These are phyloP conservation scores for Eumaeus atala DNA, from an alignment of 1,140 invertebrate species.

Conservation along the genomic window DNA sequence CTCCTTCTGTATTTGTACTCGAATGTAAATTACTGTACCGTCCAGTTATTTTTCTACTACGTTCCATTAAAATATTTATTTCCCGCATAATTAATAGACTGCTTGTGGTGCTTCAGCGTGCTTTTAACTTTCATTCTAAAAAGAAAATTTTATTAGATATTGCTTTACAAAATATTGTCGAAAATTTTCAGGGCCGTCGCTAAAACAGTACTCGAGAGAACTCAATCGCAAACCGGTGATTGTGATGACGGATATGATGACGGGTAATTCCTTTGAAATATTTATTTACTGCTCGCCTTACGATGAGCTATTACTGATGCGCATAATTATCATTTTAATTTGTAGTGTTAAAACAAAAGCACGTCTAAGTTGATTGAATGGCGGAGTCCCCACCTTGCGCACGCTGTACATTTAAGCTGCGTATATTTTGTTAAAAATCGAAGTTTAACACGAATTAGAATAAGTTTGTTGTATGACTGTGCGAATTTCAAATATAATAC, in stretches of 20 bases:
- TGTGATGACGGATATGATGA: conserved; percentile 79
- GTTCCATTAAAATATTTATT: background rate
- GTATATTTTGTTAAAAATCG: too few species aligned
- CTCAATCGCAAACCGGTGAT: conserved; percentile 63
- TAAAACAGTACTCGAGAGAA: conserved; percentile 59
- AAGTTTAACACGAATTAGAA: too few species aligned
- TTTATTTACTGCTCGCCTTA: too few species aligned
- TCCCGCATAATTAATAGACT: conserved; percentile 10
- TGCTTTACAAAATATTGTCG: background rate
- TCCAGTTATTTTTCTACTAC: background rate
- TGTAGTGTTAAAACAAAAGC: too few species aligned
- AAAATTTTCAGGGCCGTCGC: conserved; percentile 48
- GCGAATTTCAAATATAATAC: too few species aligned
- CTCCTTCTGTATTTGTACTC: too few species aligned
- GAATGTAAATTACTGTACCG: background rate
- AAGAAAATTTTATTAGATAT: background rate
- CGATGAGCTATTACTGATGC: too few species aligned
- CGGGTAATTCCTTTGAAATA: conserved; percentile 64
- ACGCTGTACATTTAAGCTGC: too few species aligned
- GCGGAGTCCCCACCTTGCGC: too few species aligned
- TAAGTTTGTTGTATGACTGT: too few species aligned
- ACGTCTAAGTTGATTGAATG: too few species aligned
- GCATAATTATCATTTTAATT: too few species aligned
- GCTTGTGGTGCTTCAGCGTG: conserved; percentile 12
- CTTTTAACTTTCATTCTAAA: background rate